A percentile compares a stretch with the other conserved stretches of the same genome.
Conservation (phyloP, 2,888 invertebrate genomes). For the Melikaiella ostensackeni region DNA sequence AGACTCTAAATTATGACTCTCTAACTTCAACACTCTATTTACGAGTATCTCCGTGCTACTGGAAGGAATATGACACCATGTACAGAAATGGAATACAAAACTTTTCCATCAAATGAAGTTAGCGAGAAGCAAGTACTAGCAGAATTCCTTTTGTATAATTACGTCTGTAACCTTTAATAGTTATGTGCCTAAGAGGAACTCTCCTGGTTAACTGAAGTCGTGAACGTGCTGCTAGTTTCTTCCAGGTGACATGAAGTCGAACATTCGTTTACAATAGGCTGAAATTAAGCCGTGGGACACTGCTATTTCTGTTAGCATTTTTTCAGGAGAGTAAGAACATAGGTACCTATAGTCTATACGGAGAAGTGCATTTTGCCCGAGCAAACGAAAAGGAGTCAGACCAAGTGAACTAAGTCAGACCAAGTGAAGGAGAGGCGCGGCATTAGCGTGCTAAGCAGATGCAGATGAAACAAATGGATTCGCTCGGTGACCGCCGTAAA, state of each 20-base stretch:
- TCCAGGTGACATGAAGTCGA: conserved; percentile 1
- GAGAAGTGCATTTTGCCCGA: no score
- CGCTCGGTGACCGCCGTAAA: conserved; percentile 73
- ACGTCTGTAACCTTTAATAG: neutral
- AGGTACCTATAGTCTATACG: no score
- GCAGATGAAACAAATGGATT: conserved; percentile 76
- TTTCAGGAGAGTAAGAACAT: neutral
- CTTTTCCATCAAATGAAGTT: no score
- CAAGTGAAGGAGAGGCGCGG: conserved; percentile 56
- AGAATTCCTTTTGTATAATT: neutral
- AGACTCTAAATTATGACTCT: no score
- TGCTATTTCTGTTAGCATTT: conserved; percentile 14
- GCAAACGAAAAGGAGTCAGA: conserved; percentile 49
- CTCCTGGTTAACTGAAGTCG: neutral
- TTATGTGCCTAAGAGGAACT: conserved; percentile 6
- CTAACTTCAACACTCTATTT: no score
- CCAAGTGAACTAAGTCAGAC: no score
- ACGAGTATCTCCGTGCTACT: no score
- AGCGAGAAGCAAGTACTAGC: neutral
- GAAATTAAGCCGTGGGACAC: conserved; percentile 37
- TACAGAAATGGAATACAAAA: no score
- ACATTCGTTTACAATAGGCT: conserved; percentile 32
- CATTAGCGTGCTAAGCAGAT: conserved; percentile 75
- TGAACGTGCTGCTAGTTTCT: conserved; percentile 23
- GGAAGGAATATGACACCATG: no score